Evolutionary conservation across 2,797 vertebrate species (phyloP), one percentile per base, ranked within the genome.

Genomic region (Paramormyrops hopkinsi): DNA sequence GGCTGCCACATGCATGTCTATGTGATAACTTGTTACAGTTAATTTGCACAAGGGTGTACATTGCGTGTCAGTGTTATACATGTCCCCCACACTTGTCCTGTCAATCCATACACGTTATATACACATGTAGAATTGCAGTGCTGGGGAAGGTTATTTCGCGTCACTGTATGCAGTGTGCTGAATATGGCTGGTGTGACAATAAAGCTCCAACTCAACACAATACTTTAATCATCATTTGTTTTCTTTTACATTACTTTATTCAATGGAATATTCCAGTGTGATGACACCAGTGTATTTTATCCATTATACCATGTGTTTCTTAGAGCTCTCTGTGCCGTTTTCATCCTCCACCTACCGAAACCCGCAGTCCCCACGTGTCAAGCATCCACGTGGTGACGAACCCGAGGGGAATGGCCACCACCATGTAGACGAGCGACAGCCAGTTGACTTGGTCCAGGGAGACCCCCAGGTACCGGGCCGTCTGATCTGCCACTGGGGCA

Each of bases 341-440:
- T 37, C 6, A 19, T 37, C 6, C 41, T 19, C 8, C 25, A 94
- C 93, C 94, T 95, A 99, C 98, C 65, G 97, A 95, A 92, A 94
- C 92, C 22, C 95, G 95, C 33, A 99, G 96, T 0, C 98, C 98
- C 0, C 97, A 8, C 0, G 93, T 96, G 94, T 99, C 99, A 2
- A 99, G 93, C 93, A 99, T 93, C 98, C 99, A 99, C 0, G 97
- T 97, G 90, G 97, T 97, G 51, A 91, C 93, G 9, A 98, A 90
- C 51, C 98, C 97, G 85, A 97, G 93, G 0, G 97, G 98, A 51
- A 99, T 95, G 0, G 97, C 96, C 88, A 97, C 95, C 93, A 98
- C 94, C 41, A 99, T 96, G 93, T 94, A 99, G 91, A 99, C 94
- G 69, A 98, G 59, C 0, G 98, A 97, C 46, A 99, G 92, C 97